Evolutionary conservation across 2,113 vertebrate species (phyloP), one percentile per base, ranked within the genome.

Genomic region (Illadopsis cleaveri): DNA sequence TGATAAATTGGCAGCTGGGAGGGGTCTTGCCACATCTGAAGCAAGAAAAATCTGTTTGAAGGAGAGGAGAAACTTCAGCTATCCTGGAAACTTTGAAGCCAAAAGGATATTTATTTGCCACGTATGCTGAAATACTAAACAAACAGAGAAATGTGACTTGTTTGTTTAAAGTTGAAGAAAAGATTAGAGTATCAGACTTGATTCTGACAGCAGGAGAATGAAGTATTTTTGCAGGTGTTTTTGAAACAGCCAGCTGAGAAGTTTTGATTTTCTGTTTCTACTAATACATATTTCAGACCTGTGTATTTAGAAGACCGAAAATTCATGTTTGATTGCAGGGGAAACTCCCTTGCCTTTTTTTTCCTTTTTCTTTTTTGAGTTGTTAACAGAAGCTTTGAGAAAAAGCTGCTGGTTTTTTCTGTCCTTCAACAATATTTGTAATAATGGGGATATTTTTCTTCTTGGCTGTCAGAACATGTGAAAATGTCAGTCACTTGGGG

Each of bases 91-190:
- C 84, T 96, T 79, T 8, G 73, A 84, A 86, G 92, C 85, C 45
- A 65, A 50, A 57, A 85, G 79, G 71, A 93, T 97, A 65, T 96
- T 89, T 91, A 78, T 80, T 96, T 97, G 96, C 94, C 96, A 97
- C 71, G 72, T 97, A 90, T 73, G 68, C 94, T 45, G 50, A 91
- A 81, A 57, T 58, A 62, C 81, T 94, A 89, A 89, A 51, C 89
- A 96, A 97, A 82, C 87, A 93, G 54, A 89, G 77, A 87, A 94
- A 90, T 65, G 73, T 35, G 91, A 60, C 33, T 58, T 94, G 77
- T 92, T 91, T 98, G 95, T 93, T 97, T 93, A 89, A 90, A 91
- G 81, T 11, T 57, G 77, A 94, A 86, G 76, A 28, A 87, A 89
- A 97, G 76, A 73, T 85, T 66, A 56, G 71, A 37, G 61, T 94